A percentile compares a stretch with the other conserved stretches of the same genome.
Evolutionary conservation across 2,888 invertebrate genomes (phyloP).

Genomic region (Caenorhabditis wallacei): DNA sequence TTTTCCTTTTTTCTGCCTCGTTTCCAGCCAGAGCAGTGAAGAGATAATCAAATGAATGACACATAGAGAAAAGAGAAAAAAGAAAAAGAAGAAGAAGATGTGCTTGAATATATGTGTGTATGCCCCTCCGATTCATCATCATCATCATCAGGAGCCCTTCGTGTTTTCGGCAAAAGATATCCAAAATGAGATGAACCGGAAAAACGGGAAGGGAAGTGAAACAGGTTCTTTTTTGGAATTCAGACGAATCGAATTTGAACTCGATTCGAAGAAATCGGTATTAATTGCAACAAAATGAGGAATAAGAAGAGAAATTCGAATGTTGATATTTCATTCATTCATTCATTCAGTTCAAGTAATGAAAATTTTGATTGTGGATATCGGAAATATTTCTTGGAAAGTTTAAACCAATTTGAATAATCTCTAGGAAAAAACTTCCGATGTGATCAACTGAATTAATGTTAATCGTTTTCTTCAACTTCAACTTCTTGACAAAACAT

Average conservation of each 20-base stretch:
- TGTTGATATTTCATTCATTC: too few relatives aligned
- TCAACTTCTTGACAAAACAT: not conserved
- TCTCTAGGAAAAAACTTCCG: too few relatives aligned
- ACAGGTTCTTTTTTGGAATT: not conserved
- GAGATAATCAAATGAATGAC: conserved; percentile 62
- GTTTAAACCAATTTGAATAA: too few relatives aligned
- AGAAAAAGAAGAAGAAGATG: conserved; percentile 31
- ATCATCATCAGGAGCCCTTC: conserved; percentile 39
- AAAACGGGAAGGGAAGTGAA: conserved; percentile 6
- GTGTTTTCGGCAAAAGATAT: conserved; percentile 28
- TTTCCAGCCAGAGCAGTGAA: conserved; percentile 53
- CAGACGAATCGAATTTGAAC: too few relatives aligned
- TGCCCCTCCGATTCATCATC: conserved; percentile 46
- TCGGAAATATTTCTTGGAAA: too few relatives aligned
- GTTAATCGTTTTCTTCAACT: too few relatives aligned
- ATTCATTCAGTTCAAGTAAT: too few relatives aligned
- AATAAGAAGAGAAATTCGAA: too few relatives aligned
- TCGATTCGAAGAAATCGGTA: too few relatives aligned
- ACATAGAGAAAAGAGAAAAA: conserved; percentile 42
- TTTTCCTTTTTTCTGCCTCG: conserved; percentile 33
- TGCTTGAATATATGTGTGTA: conserved; percentile 35
- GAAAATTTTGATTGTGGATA: too few relatives aligned
- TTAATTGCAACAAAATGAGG: too few relatives aligned
- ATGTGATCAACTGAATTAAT: too few relatives aligned
- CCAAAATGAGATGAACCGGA: conserved; percentile 39